These are phyloP conservation scores for Eutolmus rufibarbis DNA, from an alignment of 2,888 invertebrate species.

Conservation along the genomic window DNA sequence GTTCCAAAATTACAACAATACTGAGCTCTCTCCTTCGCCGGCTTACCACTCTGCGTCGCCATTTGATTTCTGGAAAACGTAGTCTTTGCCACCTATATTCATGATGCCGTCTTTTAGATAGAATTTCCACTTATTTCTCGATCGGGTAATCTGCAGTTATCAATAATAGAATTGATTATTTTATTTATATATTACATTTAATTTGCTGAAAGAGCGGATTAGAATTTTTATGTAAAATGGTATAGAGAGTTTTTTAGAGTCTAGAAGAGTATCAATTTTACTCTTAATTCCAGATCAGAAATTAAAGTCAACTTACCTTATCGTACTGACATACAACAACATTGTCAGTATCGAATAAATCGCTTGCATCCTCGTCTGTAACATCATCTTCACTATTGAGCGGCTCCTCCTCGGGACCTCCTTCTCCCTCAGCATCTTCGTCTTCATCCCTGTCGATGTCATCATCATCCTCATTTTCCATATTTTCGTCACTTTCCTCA, in stretches of 20 bases:
- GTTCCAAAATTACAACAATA: slow-evolving; percentile 13
- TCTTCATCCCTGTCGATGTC: slow-evolving; percentile 73
- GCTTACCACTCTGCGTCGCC: slow-evolving; percentile 99
- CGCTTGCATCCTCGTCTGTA: slow-evolving; percentile 92
- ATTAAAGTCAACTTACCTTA: slow-evolving; percentile 70
- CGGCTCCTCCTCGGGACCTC: slow-evolving; percentile 85
- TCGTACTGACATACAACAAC: slow-evolving; percentile 99
- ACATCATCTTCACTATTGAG: slow-evolving; percentile 97
- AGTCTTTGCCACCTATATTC: slow-evolving; percentile 98
- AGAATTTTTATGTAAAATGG: too few relatives aligned
- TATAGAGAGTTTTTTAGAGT: too few relatives aligned
- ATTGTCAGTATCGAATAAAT: slow-evolving; percentile 98
- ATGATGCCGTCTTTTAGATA: slow-evolving; percentile 99
- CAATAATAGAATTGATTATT: not conserved
- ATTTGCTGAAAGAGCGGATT: too few relatives aligned
- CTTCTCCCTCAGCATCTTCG: slow-evolving; percentile 69
- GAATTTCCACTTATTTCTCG: slow-evolving; percentile 99
- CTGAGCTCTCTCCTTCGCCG: not conserved
- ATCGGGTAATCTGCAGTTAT: slow-evolving; percentile 86
- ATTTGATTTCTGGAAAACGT: slow-evolving; percentile 97
- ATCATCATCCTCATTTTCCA: slow-evolving; percentile 78
- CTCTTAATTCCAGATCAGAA: too few relatives aligned
- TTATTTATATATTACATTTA: not conserved
- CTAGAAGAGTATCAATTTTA: too few relatives aligned
- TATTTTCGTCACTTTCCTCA: slow-evolving; percentile 76